These are phyloP conservation scores for Saturnia japonica DNA, from an alignment of 2,888 invertebrate species.

Conservation along the genomic window DNA sequence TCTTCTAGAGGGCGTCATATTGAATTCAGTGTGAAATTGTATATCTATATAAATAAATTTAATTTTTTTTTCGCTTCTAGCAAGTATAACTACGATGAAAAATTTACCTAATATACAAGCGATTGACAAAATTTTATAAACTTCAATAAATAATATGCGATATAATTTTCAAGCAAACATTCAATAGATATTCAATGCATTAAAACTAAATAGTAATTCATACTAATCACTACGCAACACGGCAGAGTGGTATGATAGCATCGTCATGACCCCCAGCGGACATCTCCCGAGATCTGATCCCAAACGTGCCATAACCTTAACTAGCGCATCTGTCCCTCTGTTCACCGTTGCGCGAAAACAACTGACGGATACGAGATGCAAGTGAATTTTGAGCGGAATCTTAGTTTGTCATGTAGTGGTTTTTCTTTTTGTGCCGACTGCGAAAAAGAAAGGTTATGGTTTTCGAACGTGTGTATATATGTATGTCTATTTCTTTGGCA, in stretches of 20 bases:
- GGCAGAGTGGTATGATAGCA: slow-evolving; percentile 29
- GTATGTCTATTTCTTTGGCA: too few relatives aligned
- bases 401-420: too few relatives aligned
- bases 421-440: too few relatives aligned
- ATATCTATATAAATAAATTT: too few relatives aligned
- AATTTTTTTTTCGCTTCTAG: too few relatives aligned
- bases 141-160: too few relatives aligned
- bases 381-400: neutral
- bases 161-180: neutral
- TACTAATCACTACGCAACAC: slow-evolving; percentile 6
- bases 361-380: slow-evolving; percentile 1
- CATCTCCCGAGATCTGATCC: slow-evolving; percentile 57
- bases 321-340: slow-evolving; percentile 65
- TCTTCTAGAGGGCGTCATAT: too few relatives aligned
- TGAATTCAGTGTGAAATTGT: too few relatives aligned
- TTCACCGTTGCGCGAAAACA: neutral
- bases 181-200: neutral
- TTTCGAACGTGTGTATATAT: too few relatives aligned
- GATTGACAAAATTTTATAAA: neutral
- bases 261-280: slow-evolving; percentile 19
- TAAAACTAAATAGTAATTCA: neutral
- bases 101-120: too few relatives aligned
- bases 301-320: slow-evolving; percentile 64
- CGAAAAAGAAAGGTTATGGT: too few relatives aligned
- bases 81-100: too few relatives aligned